These are phyloP conservation scores for Ichneumoninae sp. DNA, from an alignment of 2,888 invertebrate genomes.

Conservation along the genomic window DNA sequence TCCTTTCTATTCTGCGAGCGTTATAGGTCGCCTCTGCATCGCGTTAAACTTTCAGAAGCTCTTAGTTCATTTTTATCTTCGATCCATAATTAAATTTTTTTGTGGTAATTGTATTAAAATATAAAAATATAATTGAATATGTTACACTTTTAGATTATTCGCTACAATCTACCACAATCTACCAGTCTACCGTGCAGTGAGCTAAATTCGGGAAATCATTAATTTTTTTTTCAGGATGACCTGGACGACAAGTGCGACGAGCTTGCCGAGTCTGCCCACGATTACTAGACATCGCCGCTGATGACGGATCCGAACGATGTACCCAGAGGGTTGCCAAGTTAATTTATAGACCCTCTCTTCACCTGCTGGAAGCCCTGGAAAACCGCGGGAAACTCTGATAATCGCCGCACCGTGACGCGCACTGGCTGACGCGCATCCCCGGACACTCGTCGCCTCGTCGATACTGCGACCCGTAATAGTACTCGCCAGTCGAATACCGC, in stretches of 20 bases:
- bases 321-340: constrained; percentile 39
- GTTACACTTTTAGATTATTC: background rate
- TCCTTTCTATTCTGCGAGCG: background rate
- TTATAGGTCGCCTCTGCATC: background rate
- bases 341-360: constrained; percentile 18
- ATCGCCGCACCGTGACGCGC: constrained; percentile 60
- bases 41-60: background rate
- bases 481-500: constrained; percentile 53
- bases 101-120: background rate
- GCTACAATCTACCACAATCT: no score
- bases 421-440: constrained; percentile 64
- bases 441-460: constrained; percentile 61
- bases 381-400: constrained; percentile 57
- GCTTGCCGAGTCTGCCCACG: constrained; percentile 86
- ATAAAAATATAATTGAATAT: background rate
- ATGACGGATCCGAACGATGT: constrained; percentile 25
- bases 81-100: background rate
- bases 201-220: constrained; percentile 5
- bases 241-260: constrained; percentile 93
- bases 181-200: background rate
- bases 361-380: constrained; percentile 36
- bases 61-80: background rate
- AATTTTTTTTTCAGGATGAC: constrained; percentile 87
- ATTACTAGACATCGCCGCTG: constrained; percentile 65
- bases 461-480: constrained; percentile 62